A percentile compares a stretch with the other conserved stretches of the same genome.
These are phyloP conservation scores for Jordanella pulchra DNA, from an alignment of 2,797 vertebrate species.

Conservation along the genomic window DNA sequence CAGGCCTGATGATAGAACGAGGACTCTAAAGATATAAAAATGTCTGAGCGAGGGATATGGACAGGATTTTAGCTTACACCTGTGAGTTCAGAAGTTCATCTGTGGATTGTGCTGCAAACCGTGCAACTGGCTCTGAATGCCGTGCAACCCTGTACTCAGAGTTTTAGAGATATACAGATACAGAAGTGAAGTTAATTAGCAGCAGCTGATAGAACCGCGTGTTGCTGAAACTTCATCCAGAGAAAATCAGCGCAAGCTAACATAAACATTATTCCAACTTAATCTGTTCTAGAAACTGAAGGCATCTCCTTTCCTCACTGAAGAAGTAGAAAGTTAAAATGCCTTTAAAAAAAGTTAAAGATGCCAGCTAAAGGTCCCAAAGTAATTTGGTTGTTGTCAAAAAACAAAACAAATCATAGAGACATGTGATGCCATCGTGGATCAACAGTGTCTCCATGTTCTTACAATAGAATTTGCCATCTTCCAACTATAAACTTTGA, in stretches of 20 bases:
- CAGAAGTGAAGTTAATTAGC: slow-evolving; percentile 8
- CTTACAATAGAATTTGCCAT: not conserved
- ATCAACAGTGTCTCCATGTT: no score
- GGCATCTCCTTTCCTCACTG: not conserved
- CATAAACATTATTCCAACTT: not conserved
- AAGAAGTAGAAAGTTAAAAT: not conserved
- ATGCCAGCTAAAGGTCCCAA: no score
- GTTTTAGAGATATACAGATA: slow-evolving; percentile 3
- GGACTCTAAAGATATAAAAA: slow-evolving; percentile 47
- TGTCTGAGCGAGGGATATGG: slow-evolving; percentile 14
- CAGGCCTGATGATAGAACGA: slow-evolving; percentile 28
- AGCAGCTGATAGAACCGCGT: not conserved
- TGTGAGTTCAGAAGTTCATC: slow-evolving; percentile 62
- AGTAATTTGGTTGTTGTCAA: no score
- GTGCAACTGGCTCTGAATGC: slow-evolving; percentile 20
- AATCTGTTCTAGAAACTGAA: not conserved
- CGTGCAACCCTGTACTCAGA: not conserved
- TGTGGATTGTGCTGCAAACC: slow-evolving; percentile 21
- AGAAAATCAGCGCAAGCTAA: not conserved
- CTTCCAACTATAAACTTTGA: not conserved
- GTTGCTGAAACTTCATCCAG: slow-evolving; percentile 1
- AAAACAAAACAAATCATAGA: not conserved
- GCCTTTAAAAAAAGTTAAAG: not conserved
- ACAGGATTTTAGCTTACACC: slow-evolving; percentile 42
- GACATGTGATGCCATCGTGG: no score